A percentile compares a stretch with the other conserved stretches of the same genome.
These are phyloP conservation scores for Poecilobothrus nobilitatus DNA, from an alignment of 2,888 invertebrate species.

Conservation along the genomic window DNA sequence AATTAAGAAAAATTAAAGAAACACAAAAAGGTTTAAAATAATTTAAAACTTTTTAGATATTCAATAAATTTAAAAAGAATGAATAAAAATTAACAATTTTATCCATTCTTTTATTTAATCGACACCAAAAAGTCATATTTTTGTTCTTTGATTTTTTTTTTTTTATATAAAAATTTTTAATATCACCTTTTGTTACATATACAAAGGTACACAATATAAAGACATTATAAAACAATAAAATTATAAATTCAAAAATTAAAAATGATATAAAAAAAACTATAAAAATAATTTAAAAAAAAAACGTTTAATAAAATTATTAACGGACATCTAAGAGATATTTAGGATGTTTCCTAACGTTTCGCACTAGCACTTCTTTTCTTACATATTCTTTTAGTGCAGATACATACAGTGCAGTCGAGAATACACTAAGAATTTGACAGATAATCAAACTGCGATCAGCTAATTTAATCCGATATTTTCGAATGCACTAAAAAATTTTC, in stretches of 20 bases:
- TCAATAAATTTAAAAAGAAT: not conserved
- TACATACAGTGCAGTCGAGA: too few species aligned
- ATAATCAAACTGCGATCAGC: too few species aligned
- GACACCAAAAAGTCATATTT: not conserved
- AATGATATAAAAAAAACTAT: not conserved
- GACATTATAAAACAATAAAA: conserved; percentile 6
- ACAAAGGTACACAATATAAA: not conserved
- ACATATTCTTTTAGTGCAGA: too few species aligned
- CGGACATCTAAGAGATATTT: too few species aligned
- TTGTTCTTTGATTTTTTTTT: not conserved
- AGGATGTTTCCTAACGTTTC: too few species aligned
- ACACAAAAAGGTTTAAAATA: not conserved
- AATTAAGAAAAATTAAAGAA: not conserved
- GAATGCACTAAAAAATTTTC: too few species aligned
- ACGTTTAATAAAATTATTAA: too few species aligned
- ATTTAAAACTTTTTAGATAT: not conserved
- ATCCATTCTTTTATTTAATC: conserved; percentile 3
- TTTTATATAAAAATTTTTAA: too few species aligned
- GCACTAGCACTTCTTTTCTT: too few species aligned
- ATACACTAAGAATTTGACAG: too few species aligned
- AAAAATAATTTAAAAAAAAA: not conserved
- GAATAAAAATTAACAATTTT: not conserved
- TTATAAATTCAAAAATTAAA: conserved; percentile 3
- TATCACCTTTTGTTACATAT: not conserved
- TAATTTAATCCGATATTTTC: too few species aligned